Evolutionary conservation across 2,888 invertebrate species (phyloP).

Genomic region (Acrocera orbiculus): DNA sequence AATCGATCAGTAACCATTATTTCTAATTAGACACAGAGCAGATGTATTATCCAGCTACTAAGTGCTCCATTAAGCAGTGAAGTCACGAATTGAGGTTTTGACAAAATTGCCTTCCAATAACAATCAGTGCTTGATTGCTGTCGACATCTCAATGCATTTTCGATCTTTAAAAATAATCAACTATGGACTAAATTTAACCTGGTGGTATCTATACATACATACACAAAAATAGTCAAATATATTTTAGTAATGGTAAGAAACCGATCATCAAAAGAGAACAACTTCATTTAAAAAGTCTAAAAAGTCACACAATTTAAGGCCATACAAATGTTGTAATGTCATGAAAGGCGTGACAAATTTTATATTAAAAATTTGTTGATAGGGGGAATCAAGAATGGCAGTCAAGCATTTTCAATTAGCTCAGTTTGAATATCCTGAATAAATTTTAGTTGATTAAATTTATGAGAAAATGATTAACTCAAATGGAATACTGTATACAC

Average conservation of each 20-base stretch:
- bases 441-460: conserved; percentile 2
- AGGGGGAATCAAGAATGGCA: no score
- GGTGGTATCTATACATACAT: no score
- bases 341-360: conserved; percentile 9
- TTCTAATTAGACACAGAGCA: conserved; percentile 10
- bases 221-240: neutral
- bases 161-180: no score
- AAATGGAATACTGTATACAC: conserved; percentile 7
- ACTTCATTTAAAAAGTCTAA: conserved; percentile 2
- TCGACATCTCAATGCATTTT: no score
- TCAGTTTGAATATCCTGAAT: conserved; percentile 1
- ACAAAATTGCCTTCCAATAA: conserved; percentile 7
- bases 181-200: no score
- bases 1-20: conserved; percentile 10
- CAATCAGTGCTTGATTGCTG: conserved; percentile 11
- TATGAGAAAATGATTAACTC: conserved; percentile 11
- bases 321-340: no score
- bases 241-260: neutral
- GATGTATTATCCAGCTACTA: conserved; percentile 4
- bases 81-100: conserved; percentile 5
- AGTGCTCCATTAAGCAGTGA: neutral
- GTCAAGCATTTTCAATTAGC: neutral
- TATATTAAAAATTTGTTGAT: no score
- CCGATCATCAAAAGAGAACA: conserved; percentile 4
- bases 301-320: no score